Evolutionary conservation across 2,113 vertebrate genomes (phyloP).

Genomic region (Neofelis nebulosa): DNA sequence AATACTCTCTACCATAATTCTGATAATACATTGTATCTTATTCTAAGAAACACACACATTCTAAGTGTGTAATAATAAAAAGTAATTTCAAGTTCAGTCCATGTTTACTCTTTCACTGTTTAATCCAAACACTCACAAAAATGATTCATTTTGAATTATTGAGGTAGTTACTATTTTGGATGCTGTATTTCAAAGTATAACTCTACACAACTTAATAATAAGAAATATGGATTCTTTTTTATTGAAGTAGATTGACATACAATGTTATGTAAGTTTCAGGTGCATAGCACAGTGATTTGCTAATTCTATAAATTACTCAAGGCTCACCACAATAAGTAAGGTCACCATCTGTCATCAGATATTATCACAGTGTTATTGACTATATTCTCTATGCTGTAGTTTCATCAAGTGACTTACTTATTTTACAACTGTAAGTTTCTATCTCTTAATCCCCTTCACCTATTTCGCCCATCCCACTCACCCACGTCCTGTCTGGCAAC

Average conservation of each 20-base stretch:
- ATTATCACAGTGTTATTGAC: not conserved
- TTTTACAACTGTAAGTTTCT: not conserved
- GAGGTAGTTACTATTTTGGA: not conserved
- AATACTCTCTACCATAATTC: not conserved
- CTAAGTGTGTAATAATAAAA: not conserved
- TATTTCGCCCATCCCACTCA: not conserved
- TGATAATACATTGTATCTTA: not conserved
- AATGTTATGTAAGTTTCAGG: not conserved
- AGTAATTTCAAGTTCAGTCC: slow-evolving; percentile 28
- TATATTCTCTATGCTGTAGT: not conserved
- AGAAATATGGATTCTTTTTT: slow-evolving; percentile 26
- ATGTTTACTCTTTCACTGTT: not conserved
- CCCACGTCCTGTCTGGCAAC: not conserved
- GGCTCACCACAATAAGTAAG: not conserved
- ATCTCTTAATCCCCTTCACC: not conserved
- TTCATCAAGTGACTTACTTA: not conserved
- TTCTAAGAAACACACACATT: not conserved
- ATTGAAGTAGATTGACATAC: not conserved
- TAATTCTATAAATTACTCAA: not conserved
- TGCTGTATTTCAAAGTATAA: not conserved
- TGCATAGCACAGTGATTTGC: not conserved
- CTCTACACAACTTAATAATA: not conserved
- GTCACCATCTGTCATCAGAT: not conserved
- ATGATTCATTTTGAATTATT: slow-evolving; percentile 2
- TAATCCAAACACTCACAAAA: slow-evolving; percentile 28